Base-by-base conservation (phyloP, 1,140 invertebrate genomes). In the Aphelinus certus region DNA sequence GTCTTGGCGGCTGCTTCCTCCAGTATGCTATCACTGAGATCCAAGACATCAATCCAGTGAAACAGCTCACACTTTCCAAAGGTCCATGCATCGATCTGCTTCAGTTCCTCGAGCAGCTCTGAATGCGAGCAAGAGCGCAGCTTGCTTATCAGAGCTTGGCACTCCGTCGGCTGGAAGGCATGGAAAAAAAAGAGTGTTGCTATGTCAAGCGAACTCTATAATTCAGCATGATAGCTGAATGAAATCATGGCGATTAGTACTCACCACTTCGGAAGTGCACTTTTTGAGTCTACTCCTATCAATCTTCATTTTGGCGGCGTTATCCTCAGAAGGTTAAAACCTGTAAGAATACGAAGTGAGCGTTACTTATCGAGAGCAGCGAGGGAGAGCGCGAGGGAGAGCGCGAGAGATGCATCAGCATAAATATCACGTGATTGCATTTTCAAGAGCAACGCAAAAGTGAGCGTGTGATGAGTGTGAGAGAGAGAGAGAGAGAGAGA, bases 11-110 rank as follows among this genome's bases (percentile, higher is more conserved):
- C 92, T 53, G 94, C 93, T 82, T 92, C 91, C 81, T 95, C 95
- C 76, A 97, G 87, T 77, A 96, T 94, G 68, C 90, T 90, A 87
- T 97, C 95, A 88, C 94, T 95, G 42, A 93, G 90, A 88, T 96
- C 95, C 51, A 97, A 87, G 3, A 96, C 92, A 89, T 96, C 94
- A 68, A 95, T 94, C 95, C 95, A 97, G 85, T 97, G 95, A 82
- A 94, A 95, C 7, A 97, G 88, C 88, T 97, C 95, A 87, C 95
- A 96, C 90, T 97, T 97, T 71, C 95, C 95, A 87, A 93, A 96
- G 51, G 94, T 95, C 95, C 95, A 97, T 49, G 93, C 92, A 81
- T 94, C 94, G 76, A 96, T 92, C 75, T 92, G 91, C 76, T 91
- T 91, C 46, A 97, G 83, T 83, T 95, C 94, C 70, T 91, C 89